Evolutionary conservation across 37 sponge, comb jelly and placozoan species (phyloP), one percentile per base, ranked within the genome.

Genomic region (Spongilla lacustris): DNA sequence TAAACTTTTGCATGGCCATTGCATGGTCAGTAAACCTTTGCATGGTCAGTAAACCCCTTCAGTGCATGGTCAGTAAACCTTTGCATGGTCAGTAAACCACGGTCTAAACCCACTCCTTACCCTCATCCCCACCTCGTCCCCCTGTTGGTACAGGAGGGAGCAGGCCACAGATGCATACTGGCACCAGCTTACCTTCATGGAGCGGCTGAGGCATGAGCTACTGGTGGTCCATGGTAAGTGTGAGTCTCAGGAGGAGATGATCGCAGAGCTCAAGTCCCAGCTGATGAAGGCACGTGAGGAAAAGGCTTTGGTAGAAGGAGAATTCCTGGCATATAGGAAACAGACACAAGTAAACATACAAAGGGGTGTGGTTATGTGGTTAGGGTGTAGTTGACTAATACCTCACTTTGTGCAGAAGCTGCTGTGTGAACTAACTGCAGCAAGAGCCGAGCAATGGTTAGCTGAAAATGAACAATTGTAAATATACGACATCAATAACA

Each of bases 131-230:
- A 4, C 46, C 46, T 46, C 46, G 4, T 46, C 46, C 46, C 46
- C 46, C 46, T 46, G 8, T 8, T 8, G n/a, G n/a, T n/a, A 72
- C 66, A 74, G 85, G 86, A 66, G 84, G 28, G 72, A 74, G 48
- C 32, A 67, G 25, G 83, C 84, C 25, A 71, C 84, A 12, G 36
- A 73, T 0, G 50, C 69, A 50, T 86, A 94, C 84, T 85, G 79
- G 69, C 75, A 68, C 25, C 91, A 91, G 87, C 76, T 94, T 22
- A 74, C 87, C 21, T 41, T 91, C 24, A 81, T 94, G 91, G 91
- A 94, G 81, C 69, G 95, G 69, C 84, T 91, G 71, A 88, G 87
- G 68, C 91, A 94, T 67, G 91, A 94, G 78, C 34, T 94, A 19
- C 27, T 94, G 12, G 66, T 91, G 68, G 84, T 94, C 23, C 82